Evolutionary conservation across 2,113 vertebrate genomes (phyloP), one percentile per base, ranked within the genome.

Genomic region (Macrotus californicus): DNA sequence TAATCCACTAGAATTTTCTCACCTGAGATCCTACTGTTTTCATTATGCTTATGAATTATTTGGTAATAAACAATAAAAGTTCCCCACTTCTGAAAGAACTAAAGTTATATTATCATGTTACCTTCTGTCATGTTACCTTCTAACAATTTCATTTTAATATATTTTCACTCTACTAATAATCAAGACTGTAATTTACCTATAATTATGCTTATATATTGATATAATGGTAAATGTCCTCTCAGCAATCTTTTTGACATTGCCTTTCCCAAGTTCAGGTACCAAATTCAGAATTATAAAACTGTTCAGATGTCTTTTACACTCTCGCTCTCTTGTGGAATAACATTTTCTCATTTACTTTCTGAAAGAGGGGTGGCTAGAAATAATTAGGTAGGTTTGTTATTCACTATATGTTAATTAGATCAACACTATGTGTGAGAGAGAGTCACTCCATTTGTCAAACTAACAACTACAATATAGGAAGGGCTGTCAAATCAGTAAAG

Each of bases 11-110:
- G 54, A 93, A 81, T 64, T 92, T 22, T 93, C 16, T 77, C 72
- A 75, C 14, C 14, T 86, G 10, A 66, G 15, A 67, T 43, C 14
- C 24, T 76, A 7, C 61, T 93, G 16, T 21, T 67, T 85, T 88
- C 4, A 76, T 41, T 36, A 59, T 76, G 7, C 12, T 76, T 90
- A 31, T 52, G 10, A 87, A 95, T 80, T 75, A 87, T 43, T 80
- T 90, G n/a, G 29, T 69, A 92, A 90, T 76, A 94, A 95, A 50
- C 26, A 56, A 36, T 64, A 81, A 80, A 88, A 75, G 1, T 89
- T 93, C 82, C 31, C 54, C 7, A 89, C 8, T 88, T 93, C 14
- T 75, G 18, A 85, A 94, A 64, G 36, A 85, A 90, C 22, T 69
- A 91, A 90, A 56, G 3, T 73, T 61, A 56, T 15, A 82, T 76